phyloP scores from a whole-genome alignment of 2,113 vertebrate species.

The Orientallactaga bullata region DNA sequence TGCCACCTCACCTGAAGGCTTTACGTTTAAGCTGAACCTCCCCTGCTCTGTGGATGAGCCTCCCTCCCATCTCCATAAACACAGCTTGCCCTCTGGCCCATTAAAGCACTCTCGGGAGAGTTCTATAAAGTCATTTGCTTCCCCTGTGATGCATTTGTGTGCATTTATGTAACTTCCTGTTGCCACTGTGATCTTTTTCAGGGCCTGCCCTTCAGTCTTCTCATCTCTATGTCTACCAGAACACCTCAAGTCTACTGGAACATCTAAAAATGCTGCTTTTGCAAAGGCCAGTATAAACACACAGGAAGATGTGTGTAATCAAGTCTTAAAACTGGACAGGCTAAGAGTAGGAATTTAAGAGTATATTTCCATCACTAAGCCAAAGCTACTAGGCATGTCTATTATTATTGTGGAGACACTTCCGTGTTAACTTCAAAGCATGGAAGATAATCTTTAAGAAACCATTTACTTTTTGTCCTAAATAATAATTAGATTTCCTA shows the following conservation, averaged over 20 bases:
- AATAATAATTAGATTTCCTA: not conserved
- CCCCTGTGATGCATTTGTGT: too few relatives aligned
- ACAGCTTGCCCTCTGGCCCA: not conserved
- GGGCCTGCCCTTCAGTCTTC: not conserved
- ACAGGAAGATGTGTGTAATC: not conserved
- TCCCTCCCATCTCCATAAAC: not conserved
- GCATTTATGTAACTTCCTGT: not conserved
- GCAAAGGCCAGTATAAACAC: not conserved
- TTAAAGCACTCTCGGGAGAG: not conserved
- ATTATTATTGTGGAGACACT: not conserved
- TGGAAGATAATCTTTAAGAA: constrained; percentile 16
- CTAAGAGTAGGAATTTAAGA: constrained; percentile 13
- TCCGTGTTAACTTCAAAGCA: not conserved
- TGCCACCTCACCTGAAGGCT: not conserved
- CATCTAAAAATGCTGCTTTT: not conserved
- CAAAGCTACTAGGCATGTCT: not conserved
- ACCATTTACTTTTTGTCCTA: constrained; percentile 1
- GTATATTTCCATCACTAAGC: not conserved
- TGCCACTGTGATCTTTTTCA: not conserved
- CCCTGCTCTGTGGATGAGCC: not conserved
- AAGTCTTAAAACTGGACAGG: not conserved
- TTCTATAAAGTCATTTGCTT: not conserved
- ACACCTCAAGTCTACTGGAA: not conserved
- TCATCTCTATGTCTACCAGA: not conserved
- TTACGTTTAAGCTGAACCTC: not conserved